Evolutionary conservation across 1,140 invertebrate genomes (phyloP).

Genomic region (Oryzaephilus surinamensis): DNA sequence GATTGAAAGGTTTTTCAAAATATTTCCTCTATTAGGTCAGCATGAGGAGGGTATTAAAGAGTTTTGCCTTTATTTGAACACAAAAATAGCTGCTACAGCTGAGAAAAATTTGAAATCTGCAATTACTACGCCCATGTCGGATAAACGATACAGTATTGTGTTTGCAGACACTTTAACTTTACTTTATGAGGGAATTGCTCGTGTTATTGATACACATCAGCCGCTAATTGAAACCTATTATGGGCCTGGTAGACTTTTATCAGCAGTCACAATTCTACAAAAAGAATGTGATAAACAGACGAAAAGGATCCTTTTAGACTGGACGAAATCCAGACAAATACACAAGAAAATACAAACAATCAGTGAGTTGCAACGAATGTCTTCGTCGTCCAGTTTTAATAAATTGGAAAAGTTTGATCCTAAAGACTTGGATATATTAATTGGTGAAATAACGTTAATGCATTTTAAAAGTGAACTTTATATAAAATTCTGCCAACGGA

Average conservation of each 20-base stretch:
- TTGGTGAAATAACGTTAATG: constrained; percentile 86
- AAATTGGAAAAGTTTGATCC: constrained; percentile 60
- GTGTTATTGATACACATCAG: constrained; percentile 82
- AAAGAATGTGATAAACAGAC: constrained; percentile 77
- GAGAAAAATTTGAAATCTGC: constrained; percentile 61
- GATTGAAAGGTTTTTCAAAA: constrained; percentile 96
- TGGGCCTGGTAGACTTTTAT: constrained; percentile 67
- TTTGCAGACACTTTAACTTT: constrained; percentile 75
- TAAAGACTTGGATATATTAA: constrained; percentile 76
- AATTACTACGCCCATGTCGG: constrained; percentile 49
- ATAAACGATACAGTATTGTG: constrained; percentile 63
- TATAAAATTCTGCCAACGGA: constrained; percentile 73
- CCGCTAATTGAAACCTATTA: constrained; percentile 92
- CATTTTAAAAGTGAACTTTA: constrained; percentile 87
- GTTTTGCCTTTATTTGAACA: constrained; percentile 84
- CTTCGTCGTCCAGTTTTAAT: constrained; percentile 32
- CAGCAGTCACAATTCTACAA: constrained; percentile 63
- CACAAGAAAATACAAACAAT: constrained; percentile 54
- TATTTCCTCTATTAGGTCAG: constrained; percentile 91
- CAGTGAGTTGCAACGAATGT: constrained; percentile 44
- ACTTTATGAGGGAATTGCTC: constrained; percentile 82
- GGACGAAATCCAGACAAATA: constrained; percentile 63
- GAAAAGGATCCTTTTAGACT: constrained; percentile 61
- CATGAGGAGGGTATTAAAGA: constrained; percentile 84
- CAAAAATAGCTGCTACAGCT: constrained; percentile 63